A percentile compares a stretch with the other conserved stretches of the same genome.
phyloP scores from a whole-genome alignment of 2,113 vertebrate genomes.

The Sphyrna mokarran region DNA sequence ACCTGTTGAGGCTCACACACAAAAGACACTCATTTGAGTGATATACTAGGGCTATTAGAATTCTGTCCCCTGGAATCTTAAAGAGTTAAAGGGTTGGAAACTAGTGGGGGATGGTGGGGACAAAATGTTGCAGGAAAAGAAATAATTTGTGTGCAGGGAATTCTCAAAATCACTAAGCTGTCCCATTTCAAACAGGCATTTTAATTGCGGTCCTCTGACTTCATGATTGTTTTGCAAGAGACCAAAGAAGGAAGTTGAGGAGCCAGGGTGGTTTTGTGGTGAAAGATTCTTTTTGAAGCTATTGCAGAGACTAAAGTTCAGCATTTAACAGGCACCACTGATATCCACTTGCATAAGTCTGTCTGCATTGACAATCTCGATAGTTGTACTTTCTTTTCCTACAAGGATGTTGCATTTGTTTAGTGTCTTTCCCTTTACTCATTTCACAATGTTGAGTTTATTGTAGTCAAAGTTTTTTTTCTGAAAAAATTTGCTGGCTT shows the following conservation, averaged over 20 bases:
- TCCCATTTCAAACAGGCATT: background rate
- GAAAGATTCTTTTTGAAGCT: background rate
- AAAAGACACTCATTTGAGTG: background rate
- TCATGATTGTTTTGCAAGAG: background rate
- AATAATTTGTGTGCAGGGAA: background rate
- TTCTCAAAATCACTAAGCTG: background rate
- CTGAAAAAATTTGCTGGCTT: background rate
- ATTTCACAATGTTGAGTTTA: background rate
- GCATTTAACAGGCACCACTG: background rate
- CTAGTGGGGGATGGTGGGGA: background rate
- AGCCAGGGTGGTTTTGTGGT: conserved; percentile 20
- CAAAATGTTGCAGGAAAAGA: background rate
- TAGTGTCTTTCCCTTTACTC: background rate
- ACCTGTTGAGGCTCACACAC: background rate
- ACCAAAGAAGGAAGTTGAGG: conserved; percentile 11
- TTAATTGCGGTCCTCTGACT: background rate
- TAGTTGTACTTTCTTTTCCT: background rate
- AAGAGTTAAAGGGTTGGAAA: background rate
- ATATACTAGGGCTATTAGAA: background rate
- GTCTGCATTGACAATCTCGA: background rate
- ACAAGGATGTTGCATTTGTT: background rate
- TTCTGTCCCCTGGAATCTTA: background rate
- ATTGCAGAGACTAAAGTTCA: background rate
- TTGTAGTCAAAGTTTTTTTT: background rate
- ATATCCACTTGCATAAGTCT: background rate